These are phyloP conservation scores for Lucilia sericata DNA, from an alignment of 1,140 invertebrate species.

Conservation along the genomic window DNA sequence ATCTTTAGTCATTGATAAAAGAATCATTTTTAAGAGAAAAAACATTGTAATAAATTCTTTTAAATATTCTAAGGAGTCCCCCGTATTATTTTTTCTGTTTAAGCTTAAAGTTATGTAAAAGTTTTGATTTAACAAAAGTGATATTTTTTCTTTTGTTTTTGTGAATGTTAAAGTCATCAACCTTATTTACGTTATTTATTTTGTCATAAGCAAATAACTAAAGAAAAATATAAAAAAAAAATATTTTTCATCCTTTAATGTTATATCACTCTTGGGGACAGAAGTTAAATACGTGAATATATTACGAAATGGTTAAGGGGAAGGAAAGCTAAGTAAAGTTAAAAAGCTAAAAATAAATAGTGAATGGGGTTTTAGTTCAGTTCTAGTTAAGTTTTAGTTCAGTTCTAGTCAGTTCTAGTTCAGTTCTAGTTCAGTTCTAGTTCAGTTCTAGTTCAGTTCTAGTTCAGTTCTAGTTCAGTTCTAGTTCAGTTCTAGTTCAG, in stretches of 20 bases:
- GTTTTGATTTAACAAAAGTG: not conserved
- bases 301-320: no score
- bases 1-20: not conserved
- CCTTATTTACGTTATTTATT: not conserved
- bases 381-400: no score
- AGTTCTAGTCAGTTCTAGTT: no score
- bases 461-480: no score
- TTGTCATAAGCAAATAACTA: not conserved
- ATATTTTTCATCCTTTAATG: conserved; percentile 9
- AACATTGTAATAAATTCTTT: not conserved
- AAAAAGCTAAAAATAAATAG: no score
- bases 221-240: not conserved
- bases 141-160: not conserved
- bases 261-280: not conserved
- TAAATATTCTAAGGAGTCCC: not conserved
- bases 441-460: no score
- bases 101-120: not conserved
- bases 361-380: no score
- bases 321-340: no score
- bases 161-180: not conserved
- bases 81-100: not conserved
- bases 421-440: no score
- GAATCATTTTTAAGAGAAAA: not conserved
- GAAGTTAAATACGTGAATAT: no score
- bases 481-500: no score